Base-by-base conservation (phyloP, 2,797 vertebrate species). In the Erpetoichthys calabaricus region DNA sequence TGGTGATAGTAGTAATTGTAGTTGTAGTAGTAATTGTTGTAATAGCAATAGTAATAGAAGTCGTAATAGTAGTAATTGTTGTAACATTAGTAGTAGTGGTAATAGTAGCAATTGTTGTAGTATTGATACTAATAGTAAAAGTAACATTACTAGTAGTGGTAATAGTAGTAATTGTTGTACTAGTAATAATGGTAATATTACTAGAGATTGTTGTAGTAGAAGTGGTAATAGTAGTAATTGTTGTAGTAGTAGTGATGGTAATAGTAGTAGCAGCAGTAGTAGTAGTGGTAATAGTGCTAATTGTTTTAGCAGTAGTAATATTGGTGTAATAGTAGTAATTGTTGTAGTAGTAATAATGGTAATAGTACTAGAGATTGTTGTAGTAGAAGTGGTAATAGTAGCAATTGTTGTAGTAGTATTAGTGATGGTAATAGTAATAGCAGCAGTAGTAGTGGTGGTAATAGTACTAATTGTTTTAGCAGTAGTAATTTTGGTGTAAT, bases 141-240 rank as follows among this genome's bases (percentile, higher is more conserved):
- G 45, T 46, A 53, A 41, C 8, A 46, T 60, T 69, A 62, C 59
- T 56, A 62, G 45, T 61, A 62, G 62, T 63, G 59, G 57, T 62
- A 61, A 60, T 54, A 53, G 56, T 55, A 44, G 7, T 44, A 55
- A 57, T 45, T 43, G 44, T 43, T 51, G 7, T 42, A 46, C 8
- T 59, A 58, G 6, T 8, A 7, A 7, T 43, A 60, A 62, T 65
- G 65, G 45, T 64, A 62, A 59, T 63, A 52, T 49, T 47, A 57
- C 49, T 56, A 45, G 59, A 62, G 59, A 56, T 49, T 59, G 63
- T 66, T 63, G 60, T 63, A 56, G 64, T 59, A 59, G 57, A 60
- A 60, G 63, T 65, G 65, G 55, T 55, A 57, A 7, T 53, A 47
- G 41, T 50, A 59, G 53, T 45, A 56, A 25, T 42, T 50, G 59